Evolutionary conservation across 2,113 vertebrate species (phyloP), one percentile per base, ranked within the genome.

Genomic region (Ameiurus melas): DNA sequence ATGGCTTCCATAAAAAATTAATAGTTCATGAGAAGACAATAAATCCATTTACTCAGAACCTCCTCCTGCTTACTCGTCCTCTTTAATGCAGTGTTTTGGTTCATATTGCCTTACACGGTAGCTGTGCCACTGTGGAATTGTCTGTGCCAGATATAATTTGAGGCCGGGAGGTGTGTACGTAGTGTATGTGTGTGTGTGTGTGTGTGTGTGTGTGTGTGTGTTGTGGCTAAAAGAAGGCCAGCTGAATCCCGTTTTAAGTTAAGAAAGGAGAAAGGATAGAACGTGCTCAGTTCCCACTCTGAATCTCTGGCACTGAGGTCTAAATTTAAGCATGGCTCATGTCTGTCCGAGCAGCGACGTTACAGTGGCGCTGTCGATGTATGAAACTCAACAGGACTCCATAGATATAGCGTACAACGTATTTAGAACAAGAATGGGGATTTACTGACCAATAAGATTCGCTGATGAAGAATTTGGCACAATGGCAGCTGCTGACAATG

Each of bases 91-190:
- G n/a, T 93, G 89, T 92, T 95, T 93, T 89, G 89, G 85, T 94
- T 92, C 89, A 90, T 94, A 93, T 95, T 90, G 57, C 87, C 93
- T 94, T 93, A 93, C 90, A 66, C 90, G 92, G 93, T 94, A 94
- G 93, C 93, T 55, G 14, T 87, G 87, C 85, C 92, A 84, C 90
- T 85, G 87, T 85, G 91, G 92, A 94, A 89, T 93, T 93, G 89
- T 84, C 78, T 62, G 86, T 88, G 92, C 90, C 93, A 93, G 86
- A 92, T 91, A 93, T 93, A 93, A 93, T 93, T 94, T 92, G 91
- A 91, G 88, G 90, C 89, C 84, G 64, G 60, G 84, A 78, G 60
- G 70, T 78, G 60, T 87, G 89, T 87, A 64, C 57, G 62, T 83
- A 43, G 20, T 75, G 7, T 3, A 43, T 75, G 3, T 83, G 33